Percentiles rank a stretch among this genome's conserved stretches.
Evolutionary conservation across 2,113 vertebrate genomes (phyloP).

Genomic region (Entosphenus tridentatus): DNA sequence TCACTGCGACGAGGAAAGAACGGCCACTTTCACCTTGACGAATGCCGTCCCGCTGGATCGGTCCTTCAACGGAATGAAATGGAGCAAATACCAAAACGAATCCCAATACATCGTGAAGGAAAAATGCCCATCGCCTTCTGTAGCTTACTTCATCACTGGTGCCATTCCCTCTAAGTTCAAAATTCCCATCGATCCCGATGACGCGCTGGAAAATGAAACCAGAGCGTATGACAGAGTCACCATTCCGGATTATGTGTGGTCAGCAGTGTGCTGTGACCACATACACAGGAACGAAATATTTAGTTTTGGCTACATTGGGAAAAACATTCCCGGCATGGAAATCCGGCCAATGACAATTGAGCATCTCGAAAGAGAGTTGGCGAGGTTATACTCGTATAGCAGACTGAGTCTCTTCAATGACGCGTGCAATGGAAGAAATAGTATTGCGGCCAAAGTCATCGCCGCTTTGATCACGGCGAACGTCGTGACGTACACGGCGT

Average conservation of each 20-base stretch:
- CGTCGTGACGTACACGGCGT: too few relatives aligned
- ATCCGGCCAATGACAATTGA: slow-evolving; percentile 6
- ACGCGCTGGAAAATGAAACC: background rate
- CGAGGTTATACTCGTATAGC: background rate
- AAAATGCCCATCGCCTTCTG: background rate
- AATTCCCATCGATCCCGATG: background rate
- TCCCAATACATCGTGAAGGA: background rate
- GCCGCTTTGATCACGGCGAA: too few relatives aligned
- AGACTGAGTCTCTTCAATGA: background rate
- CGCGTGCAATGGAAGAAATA: background rate
- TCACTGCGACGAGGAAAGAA: background rate
- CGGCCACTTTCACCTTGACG: slow-evolving; percentile 13
- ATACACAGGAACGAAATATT: background rate
- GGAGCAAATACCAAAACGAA: background rate
- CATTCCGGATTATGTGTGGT: slow-evolving; percentile 13
- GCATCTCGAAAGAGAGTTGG: background rate
- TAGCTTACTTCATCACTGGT: slow-evolving; percentile 11
- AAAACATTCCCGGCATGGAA: background rate
- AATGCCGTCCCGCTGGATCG: slow-evolving; percentile 12
- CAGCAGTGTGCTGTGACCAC: slow-evolving; percentile 13
- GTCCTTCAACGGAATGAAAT: slow-evolving; percentile 9
- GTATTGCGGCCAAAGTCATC: background rate
- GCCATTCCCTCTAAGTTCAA: slow-evolving; percentile 5
- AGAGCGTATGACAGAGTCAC: slow-evolving; percentile 9
- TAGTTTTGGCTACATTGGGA: slow-evolving; percentile 11